Base-by-base conservation (phyloP, 2,888 invertebrate species). In the Caenorhabditis zanzibari region DNA sequence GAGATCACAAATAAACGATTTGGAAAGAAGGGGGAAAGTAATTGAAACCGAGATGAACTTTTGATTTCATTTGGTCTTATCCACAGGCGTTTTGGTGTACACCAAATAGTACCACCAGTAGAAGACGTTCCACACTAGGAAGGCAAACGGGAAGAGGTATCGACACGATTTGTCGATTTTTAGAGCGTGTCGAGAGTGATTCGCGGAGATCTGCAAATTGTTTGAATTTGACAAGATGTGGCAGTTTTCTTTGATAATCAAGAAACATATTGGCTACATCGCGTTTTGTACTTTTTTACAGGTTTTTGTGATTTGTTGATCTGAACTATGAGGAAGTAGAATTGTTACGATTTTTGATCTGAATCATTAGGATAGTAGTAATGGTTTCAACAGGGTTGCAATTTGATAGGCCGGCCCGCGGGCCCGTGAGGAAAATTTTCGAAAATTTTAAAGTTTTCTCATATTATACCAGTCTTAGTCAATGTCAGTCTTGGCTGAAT, bases 141-240 rank as follows among this genome's bases (percentile, higher is more conserved):
- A 90, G 24, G 82, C 24, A 3, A 84, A 19, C 5, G 90, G 90
- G 52, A 90, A 90, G 16, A 85, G 64, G 41, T 88, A 83, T 16
- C 90, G 87, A 38, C 88, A 90, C 12, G 84, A 49, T 56, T 90
- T 89, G 64, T 90, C 90, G 69, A 90, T 90, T 22, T 85, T 83
- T 12, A 90, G 74, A 0, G 90, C 90, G 7, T 85, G 74, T 16
- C 90, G 83, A 0, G 90, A 90, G 71, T 85, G 85, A 61, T 82
- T 80, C 0, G 84, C 74, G 2, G 89, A 85, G 32, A 83, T 82
- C 87, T 87, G 69, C 52, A 68, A 19, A 26, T 24, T 6, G 3
- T 44, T 24, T 26, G 49, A 9, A n/a, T 24, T 69, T 54, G 56
- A 41, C 26, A 56, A 19, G 52, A 68, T 35, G 19, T 41, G 63